Conservation (phyloP, 2,113 vertebrate species). For the Fulica atra region DNA sequence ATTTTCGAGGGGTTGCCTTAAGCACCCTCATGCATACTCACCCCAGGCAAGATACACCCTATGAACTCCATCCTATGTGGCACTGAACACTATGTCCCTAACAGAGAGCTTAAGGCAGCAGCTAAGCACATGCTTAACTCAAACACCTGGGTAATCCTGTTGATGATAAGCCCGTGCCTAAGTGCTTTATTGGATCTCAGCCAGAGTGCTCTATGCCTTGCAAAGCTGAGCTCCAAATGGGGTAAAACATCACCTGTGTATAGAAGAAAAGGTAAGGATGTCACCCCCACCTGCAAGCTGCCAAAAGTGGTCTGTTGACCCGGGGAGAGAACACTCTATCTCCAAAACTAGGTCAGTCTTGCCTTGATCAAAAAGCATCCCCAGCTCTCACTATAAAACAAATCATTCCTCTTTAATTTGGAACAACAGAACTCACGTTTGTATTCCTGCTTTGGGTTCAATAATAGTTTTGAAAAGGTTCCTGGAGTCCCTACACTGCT, state of each 20-base stretch:
- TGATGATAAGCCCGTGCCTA: slow-evolving; percentile 54
- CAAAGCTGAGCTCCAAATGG: slow-evolving; percentile 38
- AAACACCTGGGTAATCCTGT: slow-evolving; percentile 64
- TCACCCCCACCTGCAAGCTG: slow-evolving; percentile 47
- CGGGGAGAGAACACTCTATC: not conserved
- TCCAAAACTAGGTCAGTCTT: not conserved
- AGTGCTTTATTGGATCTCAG: slow-evolving; percentile 63
- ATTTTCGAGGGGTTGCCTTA: not conserved
- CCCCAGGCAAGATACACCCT: not conserved
- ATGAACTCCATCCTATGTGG: not conserved
- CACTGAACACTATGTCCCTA: not conserved
- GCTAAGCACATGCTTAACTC: slow-evolving; percentile 50
- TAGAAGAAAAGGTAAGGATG: slow-evolving; percentile 49
- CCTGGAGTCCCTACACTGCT: not conserved
- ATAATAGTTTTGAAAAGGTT: not conserved
- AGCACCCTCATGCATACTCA: not conserved
- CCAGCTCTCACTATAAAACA: not conserved
- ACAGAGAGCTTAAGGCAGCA: not conserved
- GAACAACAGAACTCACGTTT: not conserved
- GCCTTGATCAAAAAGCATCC: not conserved
- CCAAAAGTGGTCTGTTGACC: not conserved
- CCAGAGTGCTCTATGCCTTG: slow-evolving; percentile 19
- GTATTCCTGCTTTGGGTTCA: not conserved
- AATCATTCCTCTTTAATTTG: not conserved
- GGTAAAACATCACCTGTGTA: slow-evolving; percentile 50